phyloP scores from a whole-genome alignment of 1,140 invertebrate species.

The Cyclargus thomasi region DNA sequence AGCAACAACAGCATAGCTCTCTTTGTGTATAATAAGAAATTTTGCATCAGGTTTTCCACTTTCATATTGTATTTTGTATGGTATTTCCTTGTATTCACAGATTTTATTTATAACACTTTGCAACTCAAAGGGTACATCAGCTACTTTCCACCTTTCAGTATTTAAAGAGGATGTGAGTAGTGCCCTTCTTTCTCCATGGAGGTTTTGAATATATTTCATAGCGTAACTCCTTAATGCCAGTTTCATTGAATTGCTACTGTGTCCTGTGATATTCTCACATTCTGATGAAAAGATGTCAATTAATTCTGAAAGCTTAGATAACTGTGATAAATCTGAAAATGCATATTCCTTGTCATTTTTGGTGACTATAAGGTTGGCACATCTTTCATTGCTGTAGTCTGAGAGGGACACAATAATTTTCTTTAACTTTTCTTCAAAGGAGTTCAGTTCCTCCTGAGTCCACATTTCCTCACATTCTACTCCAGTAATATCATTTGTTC shows the following conservation, averaged over 20 bases:
- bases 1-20: conserved; percentile 91
- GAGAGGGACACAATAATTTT: conserved; percentile 87
- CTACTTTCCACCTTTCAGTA: conserved; percentile 94
- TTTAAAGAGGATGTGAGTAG: conserved; percentile 91
- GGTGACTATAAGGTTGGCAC: conserved; percentile 88
- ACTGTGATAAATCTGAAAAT: conserved; percentile 82
- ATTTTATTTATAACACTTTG: conserved; percentile 89
- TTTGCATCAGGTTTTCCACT: conserved; percentile 64
- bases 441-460: conserved; percentile 80
- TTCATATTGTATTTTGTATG: conserved; percentile 50
- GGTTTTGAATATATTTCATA: conserved; percentile 92
- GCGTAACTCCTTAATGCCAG: conserved; percentile 91
- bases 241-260: conserved; percentile 86
- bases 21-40: conserved; percentile 83
- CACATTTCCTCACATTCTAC: conserved; percentile 81
- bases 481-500: conserved; percentile 75
- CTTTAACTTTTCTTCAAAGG: conserved; percentile 81
- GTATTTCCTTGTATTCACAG: conserved; percentile 74
- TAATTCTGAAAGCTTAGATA: conserved; percentile 84
- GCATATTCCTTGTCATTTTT: conserved; percentile 81
- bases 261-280: conserved; percentile 86
- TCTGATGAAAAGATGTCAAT: conserved; percentile 87
- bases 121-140: conserved; percentile 92
- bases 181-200: conserved; percentile 91
- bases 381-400: conserved; percentile 93